Conservation (phyloP, 2,113 vertebrate species). For the Oncorhynchus mykiss region DNA sequence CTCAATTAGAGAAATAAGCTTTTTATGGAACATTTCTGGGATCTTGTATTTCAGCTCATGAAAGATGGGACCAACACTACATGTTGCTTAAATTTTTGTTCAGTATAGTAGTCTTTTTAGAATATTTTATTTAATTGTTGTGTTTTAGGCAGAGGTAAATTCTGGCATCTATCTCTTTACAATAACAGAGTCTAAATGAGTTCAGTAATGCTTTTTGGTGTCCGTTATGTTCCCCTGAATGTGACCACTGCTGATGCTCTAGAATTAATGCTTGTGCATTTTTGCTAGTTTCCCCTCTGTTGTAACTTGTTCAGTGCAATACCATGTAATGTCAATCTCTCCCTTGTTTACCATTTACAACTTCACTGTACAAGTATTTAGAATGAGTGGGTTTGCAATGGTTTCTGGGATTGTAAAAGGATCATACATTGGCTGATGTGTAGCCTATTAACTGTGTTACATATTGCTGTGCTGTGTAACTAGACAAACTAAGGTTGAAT, state of each 20-base stretch:
- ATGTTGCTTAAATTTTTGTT: no score
- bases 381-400: background rate
- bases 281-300: background rate
- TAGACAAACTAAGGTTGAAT: slow-evolving; percentile 2
- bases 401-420: background rate
- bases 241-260: background rate
- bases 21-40: no score
- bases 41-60: no score
- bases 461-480: background rate
- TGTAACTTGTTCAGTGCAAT: background rate
- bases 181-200: background rate
- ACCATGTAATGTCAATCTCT: background rate
- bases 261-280: background rate
- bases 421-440: background rate
- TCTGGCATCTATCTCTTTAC: background rate
- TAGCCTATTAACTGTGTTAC: background rate
- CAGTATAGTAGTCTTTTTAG: no score
- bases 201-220: background rate
- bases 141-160: background rate
- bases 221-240: background rate
- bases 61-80: no score
- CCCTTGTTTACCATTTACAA: background rate
- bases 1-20: no score
- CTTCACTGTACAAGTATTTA: background rate
- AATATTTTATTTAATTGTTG: background rate